Evolutionary conservation across 2,888 invertebrate species (phyloP), one percentile per base, ranked within the genome.

Genomic region (Empis stercorea): DNA sequence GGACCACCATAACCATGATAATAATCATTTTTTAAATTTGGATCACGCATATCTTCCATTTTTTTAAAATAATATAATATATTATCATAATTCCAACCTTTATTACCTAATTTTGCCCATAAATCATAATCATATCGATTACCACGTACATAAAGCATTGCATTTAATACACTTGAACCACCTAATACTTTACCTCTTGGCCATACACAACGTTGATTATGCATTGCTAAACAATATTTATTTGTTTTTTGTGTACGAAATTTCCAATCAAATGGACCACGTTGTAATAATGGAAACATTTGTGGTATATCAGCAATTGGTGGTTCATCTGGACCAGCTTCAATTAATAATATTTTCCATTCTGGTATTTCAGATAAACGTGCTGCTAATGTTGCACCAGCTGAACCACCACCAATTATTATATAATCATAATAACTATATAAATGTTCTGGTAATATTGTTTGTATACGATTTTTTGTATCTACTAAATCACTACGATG

Each of bases 101-200:
- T 50, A 51, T 75, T 82, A 0, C 92, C 93, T 60, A 82, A 61
- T 11, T 61, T 64, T 16, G 78, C 83, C 93, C 93, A 94, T n/a
- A 73, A 70, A 59, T 94, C 87, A 63, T 89, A 94, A 62, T 93
- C 93, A 3, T 71, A 74, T 44, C 76, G 76, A 61, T 93, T 89
- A 0, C 92, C 93, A 46, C 93, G 72, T 0, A 91, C 73, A 59
- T 92, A 92, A 49, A 88, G 72, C 92, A 94, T 92, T 15, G 89
- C 92, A 63, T 93, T 93, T 3, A 92, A 68, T 1, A 84, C 83
- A 58, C 88, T 87, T 13, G 81, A 82, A 0, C 93, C 93, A 17
- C 83, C 83, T 16, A 87, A 70, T 7, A 83, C 81, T 70, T 83
- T 85, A 0, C 84, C 89, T 23, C 89, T 74, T 0, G 86, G 86